Base-by-base conservation (phyloP, 2,113 vertebrate genomes). In the Phaetusa simplex region DNA sequence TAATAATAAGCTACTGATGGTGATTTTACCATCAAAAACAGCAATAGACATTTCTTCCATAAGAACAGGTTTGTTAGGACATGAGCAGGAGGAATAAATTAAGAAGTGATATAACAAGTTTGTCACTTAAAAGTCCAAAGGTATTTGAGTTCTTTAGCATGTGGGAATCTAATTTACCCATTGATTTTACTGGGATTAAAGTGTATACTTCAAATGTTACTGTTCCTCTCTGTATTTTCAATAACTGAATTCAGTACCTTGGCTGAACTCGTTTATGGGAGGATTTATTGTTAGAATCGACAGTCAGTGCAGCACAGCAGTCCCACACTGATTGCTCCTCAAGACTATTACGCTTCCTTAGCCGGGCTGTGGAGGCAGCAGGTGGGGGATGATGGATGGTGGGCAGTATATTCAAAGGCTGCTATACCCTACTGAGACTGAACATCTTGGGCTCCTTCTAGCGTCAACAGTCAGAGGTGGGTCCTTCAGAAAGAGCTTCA, bases 391-490 rank as follows among this genome's bases (percentile, higher is more conserved):
- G 55, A 49, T 29, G 42, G 34, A 53, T 36, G 7, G 23, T 34
- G 65, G 32, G 50, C 55, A 71, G 5, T 30, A 4, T 64, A 45
- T 91, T 62, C 45, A 79, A 95, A 66, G n/a, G 24, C 27, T 67
- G 61, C 14, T 90, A 56, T 8, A 82, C 38, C 55, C 56, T 47
- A 11, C 45, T 53, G 42, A 90, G 45, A 26, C n/a, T 36, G 12
- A 64, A 42, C 32, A 45, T 59, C 55, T 64, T 55, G 55, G 38
- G 17, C 45, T 74, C 12, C 71, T 88, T 77, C 42, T 87, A 71
- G 50, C 1, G 1, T 50, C 14, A 5, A 14, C 11, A 59, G 26
- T 40, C 5, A 0, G 65, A 84, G 59, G 9, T 53, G 34, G 6
- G 19, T 71, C 38, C 50, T 91, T 53, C 64, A 84, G 64, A 77